Evolutionary conservation across 2,797 vertebrate genomes (phyloP).

Genomic region (Limosa lapponica): DNA sequence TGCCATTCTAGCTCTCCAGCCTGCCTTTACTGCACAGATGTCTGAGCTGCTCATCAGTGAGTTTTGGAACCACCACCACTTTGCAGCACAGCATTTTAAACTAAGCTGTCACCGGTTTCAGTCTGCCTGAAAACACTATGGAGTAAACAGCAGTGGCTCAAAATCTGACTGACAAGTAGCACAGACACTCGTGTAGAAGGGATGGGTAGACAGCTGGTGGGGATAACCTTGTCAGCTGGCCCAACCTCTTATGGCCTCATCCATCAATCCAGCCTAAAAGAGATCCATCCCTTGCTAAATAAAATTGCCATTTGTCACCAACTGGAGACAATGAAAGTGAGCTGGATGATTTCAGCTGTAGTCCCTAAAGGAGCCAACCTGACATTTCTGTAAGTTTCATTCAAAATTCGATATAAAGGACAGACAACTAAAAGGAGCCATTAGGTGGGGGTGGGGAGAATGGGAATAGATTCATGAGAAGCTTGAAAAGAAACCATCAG

Average conservation of each 20-base stretch:
- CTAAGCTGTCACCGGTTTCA: not conserved
- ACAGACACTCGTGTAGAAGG: not conserved
- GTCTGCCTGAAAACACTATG: not conserved
- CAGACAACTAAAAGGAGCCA: not conserved
- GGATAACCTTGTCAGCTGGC: not conserved
- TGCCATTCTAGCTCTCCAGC: not conserved
- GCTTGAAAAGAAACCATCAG: not conserved
- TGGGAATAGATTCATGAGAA: not conserved
- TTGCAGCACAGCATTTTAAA: not conserved
- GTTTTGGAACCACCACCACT: not conserved
- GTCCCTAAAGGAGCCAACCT: not conserved
- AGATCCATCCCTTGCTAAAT: not conserved
- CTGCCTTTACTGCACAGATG: not conserved
- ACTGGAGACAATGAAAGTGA: not conserved
- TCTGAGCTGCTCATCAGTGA: not conserved
- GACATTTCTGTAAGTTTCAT: not conserved
- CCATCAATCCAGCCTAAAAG: slow-evolving; percentile 1
- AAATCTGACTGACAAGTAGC: not conserved
- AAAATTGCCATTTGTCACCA: slow-evolving; percentile 13
- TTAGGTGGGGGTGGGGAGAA: rapidly evolving
- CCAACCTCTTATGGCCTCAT: not conserved
- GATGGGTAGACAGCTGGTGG: not conserved
- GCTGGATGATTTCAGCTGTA: not conserved
- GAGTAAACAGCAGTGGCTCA: not conserved
- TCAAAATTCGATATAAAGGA: not conserved